Evolutionary conservation across 2,113 vertebrate genomes (phyloP).

Genomic region (Ctenomys sociabilis): DNA sequence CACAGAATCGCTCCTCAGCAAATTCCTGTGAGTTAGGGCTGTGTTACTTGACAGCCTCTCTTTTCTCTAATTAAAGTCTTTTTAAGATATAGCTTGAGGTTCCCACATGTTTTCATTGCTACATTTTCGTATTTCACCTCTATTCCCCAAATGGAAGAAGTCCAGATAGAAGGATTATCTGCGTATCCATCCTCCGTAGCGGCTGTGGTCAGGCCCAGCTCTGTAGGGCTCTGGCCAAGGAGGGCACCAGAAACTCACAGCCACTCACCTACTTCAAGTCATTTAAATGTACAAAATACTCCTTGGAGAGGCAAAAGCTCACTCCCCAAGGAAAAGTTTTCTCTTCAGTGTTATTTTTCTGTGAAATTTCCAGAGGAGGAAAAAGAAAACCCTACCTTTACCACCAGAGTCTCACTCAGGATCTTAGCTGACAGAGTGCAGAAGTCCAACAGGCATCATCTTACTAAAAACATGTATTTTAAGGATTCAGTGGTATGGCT

Average conservation of each 20-base stretch:
- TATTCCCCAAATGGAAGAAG: slow-evolving; percentile 37
- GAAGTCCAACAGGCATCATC: not conserved
- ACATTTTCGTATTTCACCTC: not conserved
- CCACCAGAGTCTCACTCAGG: not conserved
- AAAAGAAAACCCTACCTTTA: not conserved
- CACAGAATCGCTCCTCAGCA: not conserved
- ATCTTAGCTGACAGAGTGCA: not conserved
- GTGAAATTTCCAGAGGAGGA: not conserved
- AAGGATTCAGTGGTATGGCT: not conserved
- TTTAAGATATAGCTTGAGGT: not conserved
- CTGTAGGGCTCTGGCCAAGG: not conserved
- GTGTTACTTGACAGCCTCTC: not conserved
- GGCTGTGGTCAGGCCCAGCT: slow-evolving; percentile 57
- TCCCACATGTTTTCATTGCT: not conserved
- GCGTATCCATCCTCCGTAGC: slow-evolving; percentile 1
- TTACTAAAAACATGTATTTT: not conserved
- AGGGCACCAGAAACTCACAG: not conserved
- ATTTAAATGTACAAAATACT: not conserved
- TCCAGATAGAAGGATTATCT: slow-evolving; percentile 50
- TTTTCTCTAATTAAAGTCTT: not conserved
- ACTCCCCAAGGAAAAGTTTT: not conserved
- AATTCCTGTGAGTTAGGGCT: not conserved
- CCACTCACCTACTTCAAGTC: not conserved
- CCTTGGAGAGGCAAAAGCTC: not conserved
- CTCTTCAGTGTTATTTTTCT: slow-evolving; percentile 7